Percentiles rank a stretch among this genome's conserved stretches.
These are phyloP conservation scores for Parauchenoglanis punctatus DNA, from an alignment of 2,797 vertebrate species.

Conservation along the genomic window DNA sequence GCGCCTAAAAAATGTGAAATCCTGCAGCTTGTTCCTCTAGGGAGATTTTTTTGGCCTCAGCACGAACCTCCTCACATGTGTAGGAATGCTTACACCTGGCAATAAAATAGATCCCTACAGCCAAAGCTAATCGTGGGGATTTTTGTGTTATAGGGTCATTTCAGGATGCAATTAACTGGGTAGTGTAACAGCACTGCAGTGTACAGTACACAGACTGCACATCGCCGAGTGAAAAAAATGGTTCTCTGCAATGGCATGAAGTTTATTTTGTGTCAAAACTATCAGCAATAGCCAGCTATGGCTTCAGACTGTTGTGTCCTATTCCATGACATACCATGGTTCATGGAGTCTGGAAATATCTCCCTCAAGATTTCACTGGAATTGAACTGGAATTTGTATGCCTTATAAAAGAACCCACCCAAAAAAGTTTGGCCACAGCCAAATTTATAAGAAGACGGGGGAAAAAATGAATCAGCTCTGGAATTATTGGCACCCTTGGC, in stretches of 20 bases:
- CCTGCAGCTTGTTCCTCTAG: constrained; percentile 5
- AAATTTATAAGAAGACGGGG: not conserved
- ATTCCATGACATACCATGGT: not conserved
- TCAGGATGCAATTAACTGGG: constrained; percentile 26
- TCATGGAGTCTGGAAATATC: not conserved
- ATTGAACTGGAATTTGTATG: not conserved
- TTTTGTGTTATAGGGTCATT: constrained; percentile 23
- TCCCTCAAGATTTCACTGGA: not conserved
- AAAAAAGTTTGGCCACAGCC: not conserved
- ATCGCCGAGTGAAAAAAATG: too few species aligned
- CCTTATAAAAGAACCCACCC: not conserved
- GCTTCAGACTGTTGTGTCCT: not conserved
- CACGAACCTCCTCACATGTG: not conserved
- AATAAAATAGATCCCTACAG: constrained; percentile 29
- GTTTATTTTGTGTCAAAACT: not conserved
- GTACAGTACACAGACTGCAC: not conserved
- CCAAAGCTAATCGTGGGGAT: constrained; percentile 16
- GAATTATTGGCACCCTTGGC: not conserved
- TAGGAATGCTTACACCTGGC: constrained; percentile 28
- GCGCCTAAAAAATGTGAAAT: not conserved
- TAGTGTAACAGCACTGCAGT: not conserved
- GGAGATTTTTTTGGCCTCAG: not conserved
- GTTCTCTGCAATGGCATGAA: not conserved
- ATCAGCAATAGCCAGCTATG: not conserved
- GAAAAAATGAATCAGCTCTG: not conserved